Evolutionary conservation across 2,888 invertebrate species (phyloP), one percentile per base, ranked within the genome.

Genomic region (Cremastinae sp.): DNA sequence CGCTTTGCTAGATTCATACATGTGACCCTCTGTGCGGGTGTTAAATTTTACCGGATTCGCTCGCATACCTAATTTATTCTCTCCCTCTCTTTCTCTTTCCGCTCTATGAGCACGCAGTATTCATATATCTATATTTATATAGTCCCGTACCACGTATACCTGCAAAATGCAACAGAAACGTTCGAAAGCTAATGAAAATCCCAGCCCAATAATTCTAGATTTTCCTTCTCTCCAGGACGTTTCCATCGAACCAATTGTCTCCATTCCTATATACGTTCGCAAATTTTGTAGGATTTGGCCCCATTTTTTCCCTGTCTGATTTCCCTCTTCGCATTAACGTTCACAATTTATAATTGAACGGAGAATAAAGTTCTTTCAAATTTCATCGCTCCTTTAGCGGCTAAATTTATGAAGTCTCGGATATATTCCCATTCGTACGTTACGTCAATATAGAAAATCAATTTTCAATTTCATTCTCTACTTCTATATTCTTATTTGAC

Each of bases 121-220:
- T 9, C n/a, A n/a, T n/a, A n/a, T n/a, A n/a, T n/a, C n/a, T n/a
- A n/a, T n/a, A n/a, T n/a, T n/a, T n/a, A n/a, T 47, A 18, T 47
- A 47, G n/a, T 47, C 14, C 14, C 5, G 18, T 47, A 47, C 8
- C 1, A 18, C 18, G 10, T 18, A 18, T 9, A 16, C 16, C 18
- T 47, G 18, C 47, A 28, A 14, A n/a, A 45, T 61, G 20, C 10
- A 45, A 16, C 9, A 37, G 41, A 47, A 35, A 9, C 47, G 51
- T 43, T 65, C 65, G 43, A 39, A 37, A 16, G 66, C 35, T 58
- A 56, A 62, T 62, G 66, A 41, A 62, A 47, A 45, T 68, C 58
- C 47, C 14, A 10, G 55, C 39, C 55, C 39, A 74, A 74, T 68
- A 49, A 74, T 74, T 62, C 41, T 39, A 39, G 28, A 39, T 65